These are phyloP conservation scores for Malurus melanocephalus DNA, from an alignment of 2,113 vertebrate genomes.

Conservation along the genomic window DNA sequence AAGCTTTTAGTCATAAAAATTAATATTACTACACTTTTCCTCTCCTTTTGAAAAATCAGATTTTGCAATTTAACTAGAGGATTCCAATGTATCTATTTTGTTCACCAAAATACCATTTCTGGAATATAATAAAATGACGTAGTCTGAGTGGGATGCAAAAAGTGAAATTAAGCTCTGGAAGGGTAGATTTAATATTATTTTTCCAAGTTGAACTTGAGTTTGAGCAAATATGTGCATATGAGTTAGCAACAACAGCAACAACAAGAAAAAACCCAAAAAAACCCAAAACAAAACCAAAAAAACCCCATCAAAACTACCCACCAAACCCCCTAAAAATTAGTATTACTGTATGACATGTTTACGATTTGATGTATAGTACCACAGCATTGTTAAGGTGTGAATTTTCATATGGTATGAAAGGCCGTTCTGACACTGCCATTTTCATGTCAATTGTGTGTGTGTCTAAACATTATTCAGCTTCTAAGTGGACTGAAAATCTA, in stretches of 20 bases:
- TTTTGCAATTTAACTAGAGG: background rate
- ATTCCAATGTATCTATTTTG: background rate
- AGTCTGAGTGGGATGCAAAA: background rate
- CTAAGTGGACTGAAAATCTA: background rate
- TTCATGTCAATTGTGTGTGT: background rate
- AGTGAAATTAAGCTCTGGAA: background rate
- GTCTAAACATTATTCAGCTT: background rate
- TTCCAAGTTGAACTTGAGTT: background rate
- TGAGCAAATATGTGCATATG: background rate
- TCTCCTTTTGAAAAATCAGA: background rate
- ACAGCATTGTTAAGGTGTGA: background rate
- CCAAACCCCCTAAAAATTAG: fast-evolving
- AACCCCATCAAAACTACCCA: background rate
- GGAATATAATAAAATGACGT: background rate
- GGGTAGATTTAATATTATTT: background rate
- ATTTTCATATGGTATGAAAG: background rate
- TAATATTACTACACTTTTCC: background rate
- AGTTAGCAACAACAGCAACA: background rate
- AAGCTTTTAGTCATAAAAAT: background rate
- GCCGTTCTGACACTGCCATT: background rate
- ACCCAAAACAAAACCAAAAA: background rate
- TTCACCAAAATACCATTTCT: background rate
- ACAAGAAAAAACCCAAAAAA: background rate
- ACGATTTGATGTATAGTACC: background rate
- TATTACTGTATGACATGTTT: background rate